Percentiles rank a stretch among this genome's conserved stretches.
These are phyloP conservation scores for Anthopleura xanthogrammica DNA, from an alignment of 92 coral and sea anemone species.

Conservation along the genomic window DNA sequence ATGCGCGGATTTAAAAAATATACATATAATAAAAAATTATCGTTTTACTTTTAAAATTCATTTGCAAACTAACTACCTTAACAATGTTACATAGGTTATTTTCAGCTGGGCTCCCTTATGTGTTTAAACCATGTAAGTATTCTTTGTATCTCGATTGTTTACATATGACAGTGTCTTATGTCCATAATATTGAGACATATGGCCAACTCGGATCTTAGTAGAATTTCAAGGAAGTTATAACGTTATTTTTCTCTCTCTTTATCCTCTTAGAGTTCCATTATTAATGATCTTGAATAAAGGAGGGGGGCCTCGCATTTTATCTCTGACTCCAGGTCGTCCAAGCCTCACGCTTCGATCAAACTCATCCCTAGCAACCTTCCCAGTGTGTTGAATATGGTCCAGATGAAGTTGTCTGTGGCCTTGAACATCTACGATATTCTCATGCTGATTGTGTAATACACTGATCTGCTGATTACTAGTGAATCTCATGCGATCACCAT, in stretches of 20 bases:
- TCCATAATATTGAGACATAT: neutral
- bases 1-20: too few species aligned
- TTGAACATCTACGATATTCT: slow-evolving; percentile 72
- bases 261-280: slow-evolving; percentile 80
- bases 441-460: slow-evolving; percentile 72
- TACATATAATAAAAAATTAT: too few species aligned
- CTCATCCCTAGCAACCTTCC: slow-evolving; percentile 87
- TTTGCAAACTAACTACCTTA: too few species aligned
- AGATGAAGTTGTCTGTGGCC: slow-evolving; percentile 72
- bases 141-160: neutral
- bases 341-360: slow-evolving; percentile 77
- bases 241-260: neutral
- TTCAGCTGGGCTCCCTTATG: too few species aligned
- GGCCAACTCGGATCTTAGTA: neutral
- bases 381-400: slow-evolving; percentile 57
- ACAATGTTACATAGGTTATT: too few species aligned
- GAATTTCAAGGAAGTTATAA: neutral
- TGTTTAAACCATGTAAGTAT: too few species aligned
- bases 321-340: slow-evolving; percentile 76
- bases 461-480: slow-evolving; percentile 86
- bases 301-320: slow-evolving; percentile 71
- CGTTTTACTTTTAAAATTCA: too few species aligned
- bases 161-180: neutral
- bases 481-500: slow-evolving; percentile 84
- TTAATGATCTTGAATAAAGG: slow-evolving; percentile 89